These are phyloP conservation scores for Anguilla rostrata DNA, from an alignment of 2,113 vertebrate genomes.

Conservation along the genomic window DNA sequence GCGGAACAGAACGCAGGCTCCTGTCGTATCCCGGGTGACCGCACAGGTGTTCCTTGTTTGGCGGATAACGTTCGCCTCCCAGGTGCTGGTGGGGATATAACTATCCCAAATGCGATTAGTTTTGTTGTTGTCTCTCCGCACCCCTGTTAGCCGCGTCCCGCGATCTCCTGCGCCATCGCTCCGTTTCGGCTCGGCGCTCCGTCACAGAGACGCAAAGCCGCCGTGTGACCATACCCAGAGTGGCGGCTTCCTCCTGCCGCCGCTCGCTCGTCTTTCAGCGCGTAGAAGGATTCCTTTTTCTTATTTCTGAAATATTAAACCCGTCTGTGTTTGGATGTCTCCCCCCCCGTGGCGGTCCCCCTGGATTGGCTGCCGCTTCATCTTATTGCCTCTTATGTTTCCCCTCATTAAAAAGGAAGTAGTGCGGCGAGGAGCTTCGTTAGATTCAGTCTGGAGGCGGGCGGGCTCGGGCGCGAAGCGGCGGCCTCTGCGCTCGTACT, in stretches of 20 bases:
- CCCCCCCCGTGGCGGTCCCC: conserved; percentile 20
- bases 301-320: conserved; percentile 62
- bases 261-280: neutral
- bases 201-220: neutral
- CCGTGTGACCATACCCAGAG: neutral
- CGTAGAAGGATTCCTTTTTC: conserved; percentile 46
- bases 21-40: neutral
- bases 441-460: conserved; percentile 52
- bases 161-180: neutral
- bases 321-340: conserved; percentile 61
- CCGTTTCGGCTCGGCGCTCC: neutral
- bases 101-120: neutral
- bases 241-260: neutral
- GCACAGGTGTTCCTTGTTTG: neutral
- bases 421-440: conserved; percentile 53
- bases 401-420: conserved; percentile 53
- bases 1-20: neutral
- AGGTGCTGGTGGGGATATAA: neutral
- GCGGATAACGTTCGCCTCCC: neutral
- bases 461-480: conserved; percentile 35
- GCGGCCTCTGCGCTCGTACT: neutral
- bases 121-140: neutral
- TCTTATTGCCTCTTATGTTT: conserved; percentile 49
- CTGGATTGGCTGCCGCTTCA: conserved; percentile 43
- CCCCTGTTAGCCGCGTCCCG: neutral